Percentiles rank a stretch among this genome's conserved stretches.
phyloP scores from a whole-genome alignment of 2,113 vertebrate species.

The Prinia subflava region DNA sequence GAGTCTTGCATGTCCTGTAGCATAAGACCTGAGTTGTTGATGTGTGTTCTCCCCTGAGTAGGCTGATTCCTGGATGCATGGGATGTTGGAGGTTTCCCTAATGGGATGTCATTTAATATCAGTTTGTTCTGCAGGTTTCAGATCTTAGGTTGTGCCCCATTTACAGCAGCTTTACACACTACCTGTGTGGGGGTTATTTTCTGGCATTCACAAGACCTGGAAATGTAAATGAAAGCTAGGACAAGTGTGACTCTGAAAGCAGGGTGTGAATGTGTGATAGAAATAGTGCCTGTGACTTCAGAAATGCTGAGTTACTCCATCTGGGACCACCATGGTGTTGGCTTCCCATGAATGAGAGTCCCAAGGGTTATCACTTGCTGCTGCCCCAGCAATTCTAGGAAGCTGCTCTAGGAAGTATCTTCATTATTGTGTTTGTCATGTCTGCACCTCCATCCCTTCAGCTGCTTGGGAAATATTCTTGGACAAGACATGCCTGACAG shows the following conservation, averaged over 20 bases:
- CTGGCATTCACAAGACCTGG: not conserved
- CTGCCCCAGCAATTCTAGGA: not conserved
- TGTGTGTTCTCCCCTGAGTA: not conserved
- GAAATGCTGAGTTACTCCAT: constrained; percentile 21
- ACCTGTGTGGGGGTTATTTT: not conserved
- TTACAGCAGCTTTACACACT: not conserved
- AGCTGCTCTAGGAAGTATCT: not conserved
- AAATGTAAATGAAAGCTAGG: not conserved
- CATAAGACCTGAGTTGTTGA: not conserved
- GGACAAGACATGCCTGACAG: constrained; percentile 30
- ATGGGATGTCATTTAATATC: not conserved
- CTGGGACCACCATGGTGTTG: not conserved
- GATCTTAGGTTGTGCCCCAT: not conserved
- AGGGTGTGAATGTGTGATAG: not conserved
- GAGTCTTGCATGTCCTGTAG: not conserved
- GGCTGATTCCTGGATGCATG: not conserved
- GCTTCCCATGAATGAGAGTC: constrained; percentile 1
- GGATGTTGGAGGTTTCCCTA: not conserved
- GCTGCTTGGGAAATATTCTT: constrained; percentile 33
- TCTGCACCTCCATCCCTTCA: constrained; percentile 34
- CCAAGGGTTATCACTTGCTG: not conserved
- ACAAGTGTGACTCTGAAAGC: not conserved
- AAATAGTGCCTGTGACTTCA: constrained; percentile 18
- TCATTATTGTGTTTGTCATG: not conserved
- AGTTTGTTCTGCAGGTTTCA: not conserved